Percentiles rank a stretch among this genome's conserved stretches.
phyloP scores from a whole-genome alignment of 92 coral and sea anemone genomes.

The Umimayanthus chanpuru region DNA sequence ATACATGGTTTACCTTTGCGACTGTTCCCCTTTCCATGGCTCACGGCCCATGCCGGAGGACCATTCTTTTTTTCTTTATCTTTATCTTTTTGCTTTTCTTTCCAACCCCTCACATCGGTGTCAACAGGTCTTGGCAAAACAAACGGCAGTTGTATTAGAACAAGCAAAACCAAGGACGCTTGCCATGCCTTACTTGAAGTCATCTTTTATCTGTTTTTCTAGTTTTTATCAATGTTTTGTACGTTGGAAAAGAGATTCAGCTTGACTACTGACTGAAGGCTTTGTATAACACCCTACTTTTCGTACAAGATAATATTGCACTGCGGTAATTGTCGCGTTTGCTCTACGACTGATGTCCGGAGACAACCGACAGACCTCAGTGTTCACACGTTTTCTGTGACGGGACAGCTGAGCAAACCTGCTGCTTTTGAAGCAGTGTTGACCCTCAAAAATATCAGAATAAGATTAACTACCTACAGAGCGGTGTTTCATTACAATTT shows the following conservation, averaged over 20 bases:
- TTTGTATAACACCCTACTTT: not conserved
- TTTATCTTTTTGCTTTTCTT: not conserved
- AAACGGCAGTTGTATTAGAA: not conserved
- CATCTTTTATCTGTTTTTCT: not conserved
- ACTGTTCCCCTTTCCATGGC: slow-evolving; percentile 7
- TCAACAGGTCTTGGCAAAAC: slow-evolving; percentile 15
- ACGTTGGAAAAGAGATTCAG: not conserved
- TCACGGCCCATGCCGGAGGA: slow-evolving; percentile 23
- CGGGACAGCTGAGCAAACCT: slow-evolving; percentile 40
- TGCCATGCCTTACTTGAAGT: slow-evolving; percentile 12
- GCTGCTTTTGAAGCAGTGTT: slow-evolving; percentile 9
- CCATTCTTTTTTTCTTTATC: not conserved
- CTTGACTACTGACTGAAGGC: not conserved
- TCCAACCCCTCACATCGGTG: not conserved
- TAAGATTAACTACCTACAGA: not conserved
- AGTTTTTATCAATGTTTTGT: not conserved
- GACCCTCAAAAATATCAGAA: slow-evolving; percentile 20
- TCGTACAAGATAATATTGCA: not conserved
- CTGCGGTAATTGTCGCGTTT: not conserved
- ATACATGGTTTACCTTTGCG: not conserved
- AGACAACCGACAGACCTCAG: not conserved
- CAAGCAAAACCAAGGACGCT: not conserved
- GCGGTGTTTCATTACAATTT: slow-evolving; percentile 27
- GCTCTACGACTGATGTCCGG: not conserved
- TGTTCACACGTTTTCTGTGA: slow-evolving; percentile 32